These are phyloP conservation scores for Drosophila bifasciata DNA, from an alignment of 1,140 invertebrate genomes.

Conservation along the genomic window DNA sequence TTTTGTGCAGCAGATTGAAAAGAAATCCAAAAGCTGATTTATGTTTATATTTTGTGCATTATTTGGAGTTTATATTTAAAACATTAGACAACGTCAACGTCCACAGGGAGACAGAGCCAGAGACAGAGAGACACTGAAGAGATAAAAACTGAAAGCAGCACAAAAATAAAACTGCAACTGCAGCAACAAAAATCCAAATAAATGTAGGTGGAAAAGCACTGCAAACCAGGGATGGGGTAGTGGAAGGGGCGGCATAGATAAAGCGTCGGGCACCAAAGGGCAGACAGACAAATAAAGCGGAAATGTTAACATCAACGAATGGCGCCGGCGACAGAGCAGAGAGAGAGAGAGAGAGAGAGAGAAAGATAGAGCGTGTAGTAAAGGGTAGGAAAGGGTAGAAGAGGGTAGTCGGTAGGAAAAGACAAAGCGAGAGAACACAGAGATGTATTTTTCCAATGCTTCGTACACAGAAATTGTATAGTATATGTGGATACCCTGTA, in stretches of 20 bases:
- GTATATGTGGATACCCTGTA: too few relatives aligned
- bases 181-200: constrained; percentile 48
- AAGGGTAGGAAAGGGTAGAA: too few relatives aligned
- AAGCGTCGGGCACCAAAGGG: constrained; percentile 36
- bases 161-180: constrained; percentile 58
- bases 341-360: constrained; percentile 14
- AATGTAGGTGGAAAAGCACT: constrained; percentile 51
- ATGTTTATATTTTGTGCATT: constrained; percentile 77
- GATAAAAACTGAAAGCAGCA: constrained; percentile 50
- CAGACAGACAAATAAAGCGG: constrained; percentile 79
- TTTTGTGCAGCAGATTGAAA: constrained; percentile 65
- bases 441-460: too few relatives aligned
- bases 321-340: constrained; percentile 55
- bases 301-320: constrained; percentile 81
- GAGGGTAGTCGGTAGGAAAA: not conserved
- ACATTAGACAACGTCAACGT: constrained; percentile 60
- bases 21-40: constrained; percentile 75
- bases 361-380: constrained; percentile 1
- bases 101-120: constrained; percentile 18
- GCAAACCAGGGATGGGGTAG: not conserved
- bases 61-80: constrained; percentile 81
- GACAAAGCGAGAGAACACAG: too few relatives aligned
- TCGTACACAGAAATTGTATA: too few relatives aligned
- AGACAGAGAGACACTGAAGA: constrained; percentile 17
- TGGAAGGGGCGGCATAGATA: constrained; percentile 26